phyloP scores from a whole-genome alignment of 2,797 vertebrate genomes.

The Chelon auratus region DNA sequence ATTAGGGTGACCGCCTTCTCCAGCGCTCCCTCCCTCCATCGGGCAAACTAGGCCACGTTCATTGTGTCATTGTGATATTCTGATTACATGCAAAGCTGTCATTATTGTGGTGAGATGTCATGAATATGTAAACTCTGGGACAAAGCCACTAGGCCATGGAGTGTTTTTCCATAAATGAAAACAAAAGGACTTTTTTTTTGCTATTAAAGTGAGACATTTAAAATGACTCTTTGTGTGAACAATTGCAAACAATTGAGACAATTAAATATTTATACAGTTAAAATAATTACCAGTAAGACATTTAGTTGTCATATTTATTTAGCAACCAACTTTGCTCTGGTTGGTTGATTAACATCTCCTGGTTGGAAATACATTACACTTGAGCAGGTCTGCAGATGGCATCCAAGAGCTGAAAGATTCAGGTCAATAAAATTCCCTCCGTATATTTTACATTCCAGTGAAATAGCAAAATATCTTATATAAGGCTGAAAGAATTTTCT shows the following conservation, averaged over 20 bases:
- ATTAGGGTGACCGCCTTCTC: slow-evolving; percentile 72
- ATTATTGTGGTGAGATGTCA: slow-evolving; percentile 56
- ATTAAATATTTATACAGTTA: neutral
- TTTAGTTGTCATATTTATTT: too few species aligned
- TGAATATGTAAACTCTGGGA: slow-evolving; percentile 66
- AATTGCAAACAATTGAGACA: neutral
- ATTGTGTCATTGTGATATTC: slow-evolving; percentile 78
- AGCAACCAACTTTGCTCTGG: neutral
- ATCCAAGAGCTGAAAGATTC: neutral
- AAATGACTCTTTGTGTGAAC: neutral
- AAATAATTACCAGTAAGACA: neutral
- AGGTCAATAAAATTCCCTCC: too few species aligned
- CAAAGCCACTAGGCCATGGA: slow-evolving; percentile 52
- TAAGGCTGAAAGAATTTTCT: too few species aligned
- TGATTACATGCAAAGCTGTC: slow-evolving; percentile 76
- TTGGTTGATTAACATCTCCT: neutral
- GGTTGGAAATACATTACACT: neutral
- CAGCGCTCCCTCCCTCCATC: slow-evolving; percentile 33
- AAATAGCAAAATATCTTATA: too few species aligned
- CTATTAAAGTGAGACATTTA: neutral
- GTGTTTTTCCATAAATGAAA: slow-evolving; percentile 27
- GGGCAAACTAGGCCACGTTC: slow-evolving; percentile 73
- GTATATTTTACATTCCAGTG: too few species aligned
- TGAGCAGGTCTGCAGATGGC: neutral
- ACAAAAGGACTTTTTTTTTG: too few species aligned